phyloP scores from a whole-genome alignment of 2,113 vertebrate species.

The Barbus barbus region DNA sequence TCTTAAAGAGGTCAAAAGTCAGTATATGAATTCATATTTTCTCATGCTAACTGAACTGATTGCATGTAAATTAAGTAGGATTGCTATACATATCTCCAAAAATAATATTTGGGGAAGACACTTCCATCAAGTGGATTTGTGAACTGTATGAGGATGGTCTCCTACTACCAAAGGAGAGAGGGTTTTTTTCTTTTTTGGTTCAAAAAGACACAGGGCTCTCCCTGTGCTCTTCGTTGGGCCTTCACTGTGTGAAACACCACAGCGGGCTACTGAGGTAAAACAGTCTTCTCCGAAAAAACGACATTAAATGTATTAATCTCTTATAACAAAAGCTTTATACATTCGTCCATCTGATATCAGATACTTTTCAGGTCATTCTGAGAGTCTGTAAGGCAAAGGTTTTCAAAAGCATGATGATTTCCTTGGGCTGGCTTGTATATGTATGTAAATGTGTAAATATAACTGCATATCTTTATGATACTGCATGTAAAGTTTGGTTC shows the following conservation, averaged over 20 bases:
- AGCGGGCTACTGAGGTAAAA: conserved; percentile 24
- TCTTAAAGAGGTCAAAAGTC: neutral
- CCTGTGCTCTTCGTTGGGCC: neutral
- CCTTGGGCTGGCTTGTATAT: neutral
- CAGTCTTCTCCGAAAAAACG: neutral
- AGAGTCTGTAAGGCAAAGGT: conserved; percentile 36
- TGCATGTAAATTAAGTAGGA: neutral
- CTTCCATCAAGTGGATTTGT: neutral
- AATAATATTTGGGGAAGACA: neutral
- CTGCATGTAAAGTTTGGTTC: neutral
- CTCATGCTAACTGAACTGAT: neutral
- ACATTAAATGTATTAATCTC: neutral
- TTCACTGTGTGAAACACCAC: neutral
- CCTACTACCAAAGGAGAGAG: neutral
- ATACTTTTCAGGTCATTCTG: neutral
- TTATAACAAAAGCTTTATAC: conserved; percentile 9
- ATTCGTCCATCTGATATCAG: neutral
- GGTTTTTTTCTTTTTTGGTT: neutral
- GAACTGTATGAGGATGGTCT: neutral
- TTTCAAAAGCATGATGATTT: neutral
- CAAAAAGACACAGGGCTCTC: neutral
- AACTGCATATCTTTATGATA: neutral
- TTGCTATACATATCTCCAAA: neutral
- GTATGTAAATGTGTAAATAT: neutral
- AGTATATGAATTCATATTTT: neutral